Conservation (phyloP, 2,797 vertebrate species). For the Rallus crepitans region DNA sequence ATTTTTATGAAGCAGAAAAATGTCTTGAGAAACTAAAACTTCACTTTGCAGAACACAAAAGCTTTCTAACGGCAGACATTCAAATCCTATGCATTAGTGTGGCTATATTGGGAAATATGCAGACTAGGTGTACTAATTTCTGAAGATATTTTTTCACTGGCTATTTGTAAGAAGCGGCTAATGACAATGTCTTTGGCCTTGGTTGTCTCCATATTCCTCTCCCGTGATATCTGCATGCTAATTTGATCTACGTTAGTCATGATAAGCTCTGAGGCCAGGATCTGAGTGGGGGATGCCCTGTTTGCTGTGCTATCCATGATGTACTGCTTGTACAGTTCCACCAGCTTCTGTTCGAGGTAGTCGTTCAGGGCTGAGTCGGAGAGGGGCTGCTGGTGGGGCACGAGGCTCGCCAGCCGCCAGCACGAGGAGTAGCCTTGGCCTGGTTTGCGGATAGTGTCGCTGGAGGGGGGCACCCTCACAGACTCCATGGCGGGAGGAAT, state of each 20-base stretch:
- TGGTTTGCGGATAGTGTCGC: conserved; percentile 21
- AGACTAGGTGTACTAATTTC: conserved; percentile 95
- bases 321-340: conserved; percentile 94
- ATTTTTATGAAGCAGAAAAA: not conserved
- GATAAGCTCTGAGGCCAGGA: conserved; percentile 91
- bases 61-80: not conserved
- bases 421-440: conserved; percentile 82
- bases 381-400: conserved; percentile 89
- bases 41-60: not conserved
- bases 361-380: conserved; percentile 92
- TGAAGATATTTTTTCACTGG: conserved; percentile 87
- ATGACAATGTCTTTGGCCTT: conserved; percentile 95
- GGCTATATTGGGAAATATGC: conserved; percentile 89
- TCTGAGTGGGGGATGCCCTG: conserved; percentile 80
- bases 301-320: conserved; percentile 88
- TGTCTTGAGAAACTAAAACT: not conserved
- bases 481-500: conserved; percentile 86
- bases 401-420: conserved; percentile 86
- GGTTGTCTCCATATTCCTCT: conserved; percentile 90
- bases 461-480: conserved; percentile 48
- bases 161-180: conserved; percentile 88
- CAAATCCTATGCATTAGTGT: conserved; percentile 43
- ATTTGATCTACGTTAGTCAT: conserved; percentile 93
- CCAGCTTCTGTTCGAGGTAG: conserved; percentile 93
- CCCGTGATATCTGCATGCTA: conserved; percentile 90